Evolutionary conservation across 1,140 invertebrate genomes (phyloP), one percentile per base, ranked within the genome.

Genomic region (Trachymyrmex cornetzi): DNA sequence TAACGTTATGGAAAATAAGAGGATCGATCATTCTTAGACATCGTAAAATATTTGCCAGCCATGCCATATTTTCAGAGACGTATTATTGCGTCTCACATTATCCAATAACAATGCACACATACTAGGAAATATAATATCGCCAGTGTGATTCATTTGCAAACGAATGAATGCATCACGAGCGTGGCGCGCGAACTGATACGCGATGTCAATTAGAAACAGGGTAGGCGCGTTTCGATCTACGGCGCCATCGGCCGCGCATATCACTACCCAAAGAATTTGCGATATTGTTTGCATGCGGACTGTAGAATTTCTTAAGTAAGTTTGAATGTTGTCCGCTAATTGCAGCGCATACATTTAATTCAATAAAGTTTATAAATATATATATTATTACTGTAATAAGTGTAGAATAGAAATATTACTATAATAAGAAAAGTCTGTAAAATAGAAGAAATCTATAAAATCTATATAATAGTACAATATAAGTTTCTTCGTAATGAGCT

Each of bases 121-220:
- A 84, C 38, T 38, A 84, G 24, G 80, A 75, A 84, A 63, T 84
- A 34, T 48, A 61, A 82, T 57, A 80, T 82, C 22, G 55, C 38
- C 30, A 22, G n/a, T 72, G 80, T 82, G 80, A 82, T 74, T 84
- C 55, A 63, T 74, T 84, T 27, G 59, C 55, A 61, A 75, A 74
- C 19, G 53, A 61, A 53, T 22, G 4, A 77, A 57, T 81, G 48
- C 30, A 81, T 81, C 22, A 19, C 48, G 11, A 79, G 64, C 30
- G 50, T 9, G 48, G 9, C 30, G 22, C 34, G 67, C 53, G 4
- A 74, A 22, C 24, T 48, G 38, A 84, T 84, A 84, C 2, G 69
- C 44, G 38, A 75, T 34, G 69, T 75, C 69, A 63, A 84, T 84
- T 84, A 84, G 55, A 74, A 84, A 85, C 48, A 55, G 12, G 19